Base-by-base conservation (phyloP, 2,797 vertebrate species). In the Poeciliopsis presidionis region DNA sequence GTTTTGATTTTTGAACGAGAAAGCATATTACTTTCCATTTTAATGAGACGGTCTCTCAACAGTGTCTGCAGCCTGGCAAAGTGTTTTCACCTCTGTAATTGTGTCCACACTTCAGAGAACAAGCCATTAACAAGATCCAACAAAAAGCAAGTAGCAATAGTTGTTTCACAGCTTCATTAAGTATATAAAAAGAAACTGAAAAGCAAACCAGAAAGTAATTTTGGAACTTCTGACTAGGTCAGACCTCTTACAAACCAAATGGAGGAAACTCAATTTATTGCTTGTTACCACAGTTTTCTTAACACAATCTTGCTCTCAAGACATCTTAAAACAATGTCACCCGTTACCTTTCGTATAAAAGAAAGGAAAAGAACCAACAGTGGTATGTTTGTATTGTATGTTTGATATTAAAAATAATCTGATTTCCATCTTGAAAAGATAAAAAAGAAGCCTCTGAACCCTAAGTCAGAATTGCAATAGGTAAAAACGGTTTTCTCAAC, bases 11-110 rank as follows among this genome's bases (percentile, higher is more conserved):
- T 85, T 86, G 84, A 81, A 89, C 0, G 2, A 75, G 79, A 82
- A 89, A 79, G 73, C 86, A 80, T 92, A 91, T 93, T 90, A 91
- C 91, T 92, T 92, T 93, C 84, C 86, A 92, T 79, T 92, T 91
- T 92, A 90, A 91, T 89, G 84, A 87, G 78, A 90, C 82, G 75
- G 89, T 90, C 84, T 90, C 81, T 91, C 81, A 83, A 86, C 86
- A 84, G 83, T 73, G 89, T 93, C 92, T 90, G 87, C 86, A 90
- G 77, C 81, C 79, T 65, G 51, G 71, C 84, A 83, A 87, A 80
- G 73, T 76, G 30, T 81, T 91, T 91, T 89, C 63, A 81, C 84
- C 83, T 87, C 78, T 51, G 9, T 49, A 75, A 59, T 78, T 78
- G 78, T 83, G 78, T 80, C 72, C 76, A 79, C 84, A 83, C 85